Base-by-base conservation (phyloP, 2,888 invertebrate species). In the Tenthredo livida region DNA sequence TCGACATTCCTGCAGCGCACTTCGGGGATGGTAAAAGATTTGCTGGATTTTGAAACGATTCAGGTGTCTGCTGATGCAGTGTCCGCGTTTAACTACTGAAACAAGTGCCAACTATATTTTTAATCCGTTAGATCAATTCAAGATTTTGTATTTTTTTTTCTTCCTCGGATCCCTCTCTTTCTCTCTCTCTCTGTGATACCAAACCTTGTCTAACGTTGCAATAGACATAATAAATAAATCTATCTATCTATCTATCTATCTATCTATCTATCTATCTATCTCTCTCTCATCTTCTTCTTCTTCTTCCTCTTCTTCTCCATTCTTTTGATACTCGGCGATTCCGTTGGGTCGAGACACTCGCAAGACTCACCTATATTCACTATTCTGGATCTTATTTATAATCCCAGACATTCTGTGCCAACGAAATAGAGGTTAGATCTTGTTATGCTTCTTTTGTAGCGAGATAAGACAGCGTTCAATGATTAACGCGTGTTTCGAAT, bases 141-240 rank as follows among this genome's bases (percentile, higher is more conserved):
- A 47, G 29, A 37, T 29, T 70, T 87, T 86, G 84, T 86, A 17
- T 54, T 85, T 67, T 85, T 85, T 86, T 85, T 86, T 80, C 40
- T 84, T 84, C 25, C n/a, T n/a, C 9, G 0, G 2, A 40, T 75
- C 7, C 15, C 15, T n/a, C 67, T 65, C 29, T 33, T 6, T 67
- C 15, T 17, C 61, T 58, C 1, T 58, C 58, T 25, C 2, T 10
- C 10, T n/a, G 0, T n/a, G n/a, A n/a, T 25, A 9, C 10, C 9
- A n/a, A n/a, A n/a, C n/a, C n/a, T n/a, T n/a, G n/a, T n/a, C n/a
- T n/a, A n/a, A n/a, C n/a, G n/a, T n/a, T n/a, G n/a, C n/a, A n/a
- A n/a, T n/a, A n/a, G n/a, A n/a, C n/a, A n/a, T n/a, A n/a, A n/a
- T n/a, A n/a, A n/a, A n/a, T n/a, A n/a, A n/a, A n/a, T n/a, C n/a